These are phyloP conservation scores for Crax fasciolata DNA, from an alignment of 2,797 vertebrate species.

Conservation along the genomic window DNA sequence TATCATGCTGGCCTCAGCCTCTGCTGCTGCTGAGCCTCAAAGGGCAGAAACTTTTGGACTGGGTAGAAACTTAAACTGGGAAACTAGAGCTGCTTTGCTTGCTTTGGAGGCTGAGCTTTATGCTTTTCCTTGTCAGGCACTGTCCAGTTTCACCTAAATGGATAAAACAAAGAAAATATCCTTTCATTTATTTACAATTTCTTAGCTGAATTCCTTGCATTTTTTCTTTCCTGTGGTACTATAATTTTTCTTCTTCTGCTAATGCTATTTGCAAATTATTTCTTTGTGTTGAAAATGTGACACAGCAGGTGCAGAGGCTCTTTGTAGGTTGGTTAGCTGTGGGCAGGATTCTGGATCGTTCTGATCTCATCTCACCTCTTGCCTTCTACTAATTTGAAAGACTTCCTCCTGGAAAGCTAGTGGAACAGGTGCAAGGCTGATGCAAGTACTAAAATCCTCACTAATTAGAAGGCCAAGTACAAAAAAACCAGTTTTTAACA, in stretches of 20 bases:
- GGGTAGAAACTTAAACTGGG: neutral
- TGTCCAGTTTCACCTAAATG: neutral
- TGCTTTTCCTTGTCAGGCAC: neutral
- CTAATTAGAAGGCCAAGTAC: neutral
- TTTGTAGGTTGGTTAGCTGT: neutral
- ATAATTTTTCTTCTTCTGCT: neutral
- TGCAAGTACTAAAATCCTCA: neutral
- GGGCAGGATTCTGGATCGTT: neutral
- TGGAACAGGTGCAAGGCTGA: neutral
- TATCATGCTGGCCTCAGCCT: neutral
- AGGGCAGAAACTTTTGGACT: neutral
- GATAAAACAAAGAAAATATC: neutral
- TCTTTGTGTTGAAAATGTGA: neutral
- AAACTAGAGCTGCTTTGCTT: neutral
- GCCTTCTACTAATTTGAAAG: neutral
- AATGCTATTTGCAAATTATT: neutral
- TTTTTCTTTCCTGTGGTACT: neutral
- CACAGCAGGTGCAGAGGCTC: neutral
- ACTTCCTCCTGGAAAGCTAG: neutral
- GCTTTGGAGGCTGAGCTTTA: neutral
- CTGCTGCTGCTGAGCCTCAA: neutral
- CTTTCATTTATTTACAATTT: neutral
- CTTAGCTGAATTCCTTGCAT: neutral
- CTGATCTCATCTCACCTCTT: neutral
- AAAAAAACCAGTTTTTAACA: neutral